Evolutionary conservation across 2,888 invertebrate species (phyloP), one percentile per base, ranked within the genome.

Genomic region (Plebejus melissa): DNA sequence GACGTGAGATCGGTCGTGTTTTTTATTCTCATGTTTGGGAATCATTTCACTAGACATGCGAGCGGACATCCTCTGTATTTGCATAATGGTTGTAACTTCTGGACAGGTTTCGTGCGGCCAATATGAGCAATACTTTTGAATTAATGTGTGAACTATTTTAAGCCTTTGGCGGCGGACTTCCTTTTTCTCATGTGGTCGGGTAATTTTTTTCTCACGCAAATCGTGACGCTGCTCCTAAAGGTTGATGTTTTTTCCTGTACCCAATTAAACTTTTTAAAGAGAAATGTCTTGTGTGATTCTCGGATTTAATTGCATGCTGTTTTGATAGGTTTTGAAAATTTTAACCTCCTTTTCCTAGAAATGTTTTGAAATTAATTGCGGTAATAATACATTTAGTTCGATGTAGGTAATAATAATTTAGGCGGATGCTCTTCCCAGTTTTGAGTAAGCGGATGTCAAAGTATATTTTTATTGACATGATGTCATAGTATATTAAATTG

Each of bases 11-110:
- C 32, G 72, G 50, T 72, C 54, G 22, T 50, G 50, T 16, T 54
- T 72, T 54, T 50, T 72, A 72, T 72, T 72, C 72, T 72, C 72
- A 72, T 72, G 72, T 72, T 72, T 54, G 72, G 72, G 77, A 78
- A 80, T 76, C 77, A 77, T 78, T 79, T 78, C 79, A 77, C 60
- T 77, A 79, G 78, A 76, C 77, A 76, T 70, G 57, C 69, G 13
- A 84, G 83, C 90, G 90, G 90, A 91, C 84, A 85, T 91, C 90
- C 90, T 88, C 83, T 86, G 80, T 79, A 88, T 90, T 88, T 85
- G 79, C 88, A 90, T 90, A 88, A 84, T 82, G 79, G 78, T 77
- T 78, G 78, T 82, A 79, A 81, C 81, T 83, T 83, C 81, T 81
- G 79, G 80, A 79, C 78, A 79, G 74, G 77, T 78, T 81, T 81